Conservation (phyloP, 1,140 invertebrate genomes). For the Diorhabda carinulata region DNA sequence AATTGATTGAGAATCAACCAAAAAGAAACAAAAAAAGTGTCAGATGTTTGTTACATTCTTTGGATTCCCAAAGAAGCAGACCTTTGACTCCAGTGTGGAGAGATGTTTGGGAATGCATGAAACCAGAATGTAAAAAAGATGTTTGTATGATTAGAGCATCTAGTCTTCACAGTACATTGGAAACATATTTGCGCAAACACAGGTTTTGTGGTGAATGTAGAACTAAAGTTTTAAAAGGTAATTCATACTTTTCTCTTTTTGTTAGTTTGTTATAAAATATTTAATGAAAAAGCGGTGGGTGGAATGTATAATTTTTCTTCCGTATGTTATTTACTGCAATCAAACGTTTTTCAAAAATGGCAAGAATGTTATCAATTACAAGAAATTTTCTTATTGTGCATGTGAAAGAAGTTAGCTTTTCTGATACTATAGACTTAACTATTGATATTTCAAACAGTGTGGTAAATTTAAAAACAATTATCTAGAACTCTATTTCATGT, state of each 20-base stretch:
- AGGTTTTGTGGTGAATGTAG: constrained; percentile 89
- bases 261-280: too few relatives aligned
- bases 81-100: constrained; percentile 67
- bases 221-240: constrained; percentile 68
- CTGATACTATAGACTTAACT: too few relatives aligned
- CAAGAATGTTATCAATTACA: too few relatives aligned
- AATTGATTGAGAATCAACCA: constrained; percentile 75
- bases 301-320: too few relatives aligned
- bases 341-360: too few relatives aligned
- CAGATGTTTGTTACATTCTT: constrained; percentile 79
- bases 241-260: not conserved
- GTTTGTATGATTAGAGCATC: constrained; percentile 80
- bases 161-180: constrained; percentile 76
- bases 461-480: too few relatives aligned
- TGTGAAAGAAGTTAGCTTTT: too few relatives aligned
- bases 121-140: constrained; percentile 75
- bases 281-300: too few relatives aligned
- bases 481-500: too few relatives aligned
- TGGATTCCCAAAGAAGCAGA: constrained; percentile 78
- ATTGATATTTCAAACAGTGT: too few relatives aligned
- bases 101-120: constrained; percentile 86
- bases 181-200: constrained; percentile 87
- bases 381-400: too few relatives aligned
- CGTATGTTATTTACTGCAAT: too few relatives aligned
- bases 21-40: constrained; percentile 77